Conservation (phyloP, 2,888 invertebrate genomes). For the Metallyticus violacea region DNA sequence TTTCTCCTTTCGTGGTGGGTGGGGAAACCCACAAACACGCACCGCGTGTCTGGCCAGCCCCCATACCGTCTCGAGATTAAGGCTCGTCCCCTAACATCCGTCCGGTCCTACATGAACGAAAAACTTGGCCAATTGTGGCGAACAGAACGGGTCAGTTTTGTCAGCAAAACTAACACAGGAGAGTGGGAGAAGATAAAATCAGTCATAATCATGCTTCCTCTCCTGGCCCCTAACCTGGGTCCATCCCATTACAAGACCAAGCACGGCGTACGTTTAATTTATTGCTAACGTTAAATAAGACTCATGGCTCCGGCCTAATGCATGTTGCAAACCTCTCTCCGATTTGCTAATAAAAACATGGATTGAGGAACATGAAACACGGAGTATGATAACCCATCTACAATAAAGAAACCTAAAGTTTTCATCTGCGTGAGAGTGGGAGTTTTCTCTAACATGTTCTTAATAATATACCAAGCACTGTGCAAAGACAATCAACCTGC, state of each 20-base stretch:
- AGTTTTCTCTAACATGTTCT: too few species aligned
- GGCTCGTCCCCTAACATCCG: background rate
- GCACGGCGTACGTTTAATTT: background rate
- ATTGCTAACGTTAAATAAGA: background rate
- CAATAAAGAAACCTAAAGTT: background rate
- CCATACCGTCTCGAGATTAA: background rate
- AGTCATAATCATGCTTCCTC: background rate
- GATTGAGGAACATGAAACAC: background rate
- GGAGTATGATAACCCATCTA: background rate
- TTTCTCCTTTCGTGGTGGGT: background rate
- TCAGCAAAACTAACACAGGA: conserved; percentile 1
- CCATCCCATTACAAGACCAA: background rate
- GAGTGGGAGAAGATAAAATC: background rate
- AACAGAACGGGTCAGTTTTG: background rate
- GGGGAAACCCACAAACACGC: background rate
- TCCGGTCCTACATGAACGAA: background rate
- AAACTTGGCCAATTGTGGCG: background rate
- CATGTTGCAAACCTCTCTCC: background rate
- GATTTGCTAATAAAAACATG: background rate
- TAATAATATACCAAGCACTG: too few species aligned
- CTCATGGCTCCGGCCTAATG: background rate
- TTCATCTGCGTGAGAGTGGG: background rate
- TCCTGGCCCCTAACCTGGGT: background rate
- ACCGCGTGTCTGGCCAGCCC: too few species aligned
- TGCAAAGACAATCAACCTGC: too few species aligned